These are phyloP conservation scores for Lepus oiostolus DNA, from an alignment of 2,797 vertebrate genomes.

Conservation along the genomic window DNA sequence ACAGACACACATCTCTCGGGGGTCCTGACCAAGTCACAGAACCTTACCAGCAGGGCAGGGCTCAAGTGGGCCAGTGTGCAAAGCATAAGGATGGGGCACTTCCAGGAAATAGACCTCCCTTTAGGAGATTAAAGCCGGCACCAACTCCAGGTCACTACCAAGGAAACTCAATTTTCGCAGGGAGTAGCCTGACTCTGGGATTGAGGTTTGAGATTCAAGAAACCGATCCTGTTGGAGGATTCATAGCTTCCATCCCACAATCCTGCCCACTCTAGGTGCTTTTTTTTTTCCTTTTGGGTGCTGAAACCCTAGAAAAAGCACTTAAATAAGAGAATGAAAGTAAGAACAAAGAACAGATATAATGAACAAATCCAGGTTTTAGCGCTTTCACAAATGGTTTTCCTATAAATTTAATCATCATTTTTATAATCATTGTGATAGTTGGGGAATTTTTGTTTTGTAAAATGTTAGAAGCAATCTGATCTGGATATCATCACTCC, in stretches of 20 bases:
- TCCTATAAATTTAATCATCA: slow-evolving; percentile 13
- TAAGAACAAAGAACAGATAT: not conserved
- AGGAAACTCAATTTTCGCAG: not conserved
- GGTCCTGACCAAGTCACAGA: not conserved
- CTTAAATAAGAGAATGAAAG: not conserved
- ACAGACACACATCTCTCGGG: not conserved
- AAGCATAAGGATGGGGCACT: not conserved
- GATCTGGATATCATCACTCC: not conserved
- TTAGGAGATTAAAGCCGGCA: not conserved
- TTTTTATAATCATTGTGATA: slow-evolving; percentile 17
- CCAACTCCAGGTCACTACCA: not conserved
- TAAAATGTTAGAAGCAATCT: not conserved
- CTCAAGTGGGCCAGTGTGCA: not conserved
- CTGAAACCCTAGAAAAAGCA: not conserved
- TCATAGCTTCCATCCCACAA: not conserved
- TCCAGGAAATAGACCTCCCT: not conserved
- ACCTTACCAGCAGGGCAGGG: not conserved
- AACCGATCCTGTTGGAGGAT: not conserved
- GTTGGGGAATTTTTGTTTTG: slow-evolving; percentile 15
- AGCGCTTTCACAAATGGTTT: slow-evolving; percentile 31
- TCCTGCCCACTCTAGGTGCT: not conserved
- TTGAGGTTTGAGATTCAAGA: not conserved
- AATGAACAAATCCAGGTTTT: not conserved
- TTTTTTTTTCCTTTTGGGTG: not conserved
- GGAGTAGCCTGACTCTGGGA: too few relatives aligned